Evolutionary conservation across 2,888 invertebrate genomes (phyloP).

Genomic region (Lysandra bellargus): DNA sequence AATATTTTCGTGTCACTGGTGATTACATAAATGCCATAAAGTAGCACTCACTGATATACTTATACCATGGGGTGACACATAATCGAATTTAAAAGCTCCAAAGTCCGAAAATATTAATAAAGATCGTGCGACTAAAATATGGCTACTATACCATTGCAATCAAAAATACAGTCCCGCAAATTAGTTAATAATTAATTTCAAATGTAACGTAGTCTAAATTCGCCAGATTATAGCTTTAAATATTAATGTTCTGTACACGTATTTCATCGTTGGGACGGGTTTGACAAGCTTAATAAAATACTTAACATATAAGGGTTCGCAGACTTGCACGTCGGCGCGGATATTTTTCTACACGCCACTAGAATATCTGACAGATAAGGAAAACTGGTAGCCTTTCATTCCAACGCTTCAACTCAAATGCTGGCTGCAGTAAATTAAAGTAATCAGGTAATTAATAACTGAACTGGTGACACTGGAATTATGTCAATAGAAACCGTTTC

Average conservation of each 20-base stretch:
- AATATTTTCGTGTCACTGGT: constrained; percentile 10
- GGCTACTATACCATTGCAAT: neutral
- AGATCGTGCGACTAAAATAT: neutral
- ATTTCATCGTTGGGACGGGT: neutral
- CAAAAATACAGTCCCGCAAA: neutral
- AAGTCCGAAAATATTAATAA: neutral
- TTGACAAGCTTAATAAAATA: neutral
- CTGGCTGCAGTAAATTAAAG: constrained; percentile 18
- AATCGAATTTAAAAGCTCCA: neutral
- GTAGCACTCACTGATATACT: neutral
- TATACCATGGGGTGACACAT: constrained; percentile 9
- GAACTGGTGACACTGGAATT: constrained; percentile 10
- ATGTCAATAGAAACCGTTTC: neutral
- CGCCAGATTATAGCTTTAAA: neutral
- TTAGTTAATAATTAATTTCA: neutral
- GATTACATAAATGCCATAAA: constrained; percentile 12
- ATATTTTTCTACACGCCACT: constrained; percentile 7
- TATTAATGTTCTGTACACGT: neutral
- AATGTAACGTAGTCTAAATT: neutral
- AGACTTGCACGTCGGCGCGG: neutral
- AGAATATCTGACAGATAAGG: constrained; percentile 22
- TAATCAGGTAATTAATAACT: constrained; percentile 26
- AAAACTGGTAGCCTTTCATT: constrained; percentile 21
- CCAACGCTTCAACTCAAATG: constrained; percentile 14
- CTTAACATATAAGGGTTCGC: neutral